Evolutionary conservation across 2,888 invertebrate species (phyloP), one percentile per base, ranked within the genome.

Genomic region (Callyntrura guangdongensis): DNA sequence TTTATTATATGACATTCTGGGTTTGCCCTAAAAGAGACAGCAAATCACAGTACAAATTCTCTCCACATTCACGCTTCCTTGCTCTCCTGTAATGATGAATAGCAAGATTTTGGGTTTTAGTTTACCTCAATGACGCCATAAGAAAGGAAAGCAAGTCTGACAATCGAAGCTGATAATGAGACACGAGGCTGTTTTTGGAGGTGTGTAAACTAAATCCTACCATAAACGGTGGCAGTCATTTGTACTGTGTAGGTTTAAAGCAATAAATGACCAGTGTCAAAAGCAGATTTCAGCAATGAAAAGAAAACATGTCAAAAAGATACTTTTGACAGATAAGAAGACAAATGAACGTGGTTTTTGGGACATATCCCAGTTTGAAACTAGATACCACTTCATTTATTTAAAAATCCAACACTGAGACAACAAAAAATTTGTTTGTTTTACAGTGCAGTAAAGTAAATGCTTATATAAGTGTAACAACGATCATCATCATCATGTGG

Each of bases 251-350:
- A 84, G 64, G 83, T 9, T 89, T 86, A 91, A 17, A 67, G 83
- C 86, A 91, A 91, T 91, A 89, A 89, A 91, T 91, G 89, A 67
- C 74, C 83, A 89, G 25, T 89, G 91, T 89, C 89, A 89, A 86
- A 82, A 91, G 53, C 89, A 86, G 74, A 89, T 89, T 91, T 91
- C 83, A 89, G 89, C 89, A 91, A 91, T 82, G 89, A 89, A 91
- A 89, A 74, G 86, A 89, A 91, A 89, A 89, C 91, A 89, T 85
- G 89, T 86, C 85, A 86, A 90, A 90, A 83, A 86, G 91, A 91
- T 91, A 91, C 91, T 89, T 89, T 84, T 89, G 89, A 89, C 84
- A 89, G 89, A 83, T 89, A 84, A 83, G 84, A 89, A 83, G 89
- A 89, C 89, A 89, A 89, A 89, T 89, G 83, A 84, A 45, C 22